A percentile compares a stretch with the other conserved stretches of the same genome.
phyloP scores from a whole-genome alignment of 1,140 invertebrate genomes.

The Steinernema khuongi region DNA sequence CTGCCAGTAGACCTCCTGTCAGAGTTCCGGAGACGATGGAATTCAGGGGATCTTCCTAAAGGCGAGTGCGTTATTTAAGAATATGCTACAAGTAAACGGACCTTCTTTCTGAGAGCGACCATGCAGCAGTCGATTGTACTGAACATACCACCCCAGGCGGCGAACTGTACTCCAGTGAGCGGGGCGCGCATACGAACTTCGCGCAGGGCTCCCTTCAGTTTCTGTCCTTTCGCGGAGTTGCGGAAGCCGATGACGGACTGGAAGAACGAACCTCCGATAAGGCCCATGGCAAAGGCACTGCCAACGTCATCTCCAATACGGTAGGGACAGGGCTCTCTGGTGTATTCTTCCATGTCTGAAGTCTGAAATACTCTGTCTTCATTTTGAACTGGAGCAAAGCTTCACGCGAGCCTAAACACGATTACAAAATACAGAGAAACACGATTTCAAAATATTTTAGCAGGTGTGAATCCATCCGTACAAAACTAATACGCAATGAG shows the following conservation, averaged over 20 bases:
- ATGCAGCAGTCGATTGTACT: conserved; percentile 91
- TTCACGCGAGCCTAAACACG: too few relatives aligned
- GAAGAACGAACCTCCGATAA: conserved; percentile 88
- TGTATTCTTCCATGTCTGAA: not conserved
- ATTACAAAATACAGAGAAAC: too few relatives aligned
- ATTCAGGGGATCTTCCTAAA: conserved; percentile 63
- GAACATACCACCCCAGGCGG: conserved; percentile 75
- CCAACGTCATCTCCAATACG: conserved; percentile 93
- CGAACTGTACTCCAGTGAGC: conserved; percentile 59
- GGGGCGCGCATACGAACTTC: conserved; percentile 46
- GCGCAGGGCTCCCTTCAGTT: not conserved
- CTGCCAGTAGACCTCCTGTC: conserved; percentile 83
- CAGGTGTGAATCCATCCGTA: too few relatives aligned
- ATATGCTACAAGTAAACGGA: conserved; percentile 67
- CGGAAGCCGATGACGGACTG: conserved; percentile 92
- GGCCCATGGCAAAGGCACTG: conserved; percentile 95
- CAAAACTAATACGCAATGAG: too few relatives aligned
- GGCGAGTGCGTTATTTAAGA: conserved; percentile 22
- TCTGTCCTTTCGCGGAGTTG: conserved; percentile 73
- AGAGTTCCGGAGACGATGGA: conserved; percentile 90
- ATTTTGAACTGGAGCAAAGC: too few relatives aligned
- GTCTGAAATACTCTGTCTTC: too few relatives aligned
- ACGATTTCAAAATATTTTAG: too few relatives aligned
- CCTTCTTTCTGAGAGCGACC: conserved; percentile 86
- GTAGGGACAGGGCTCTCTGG: conserved; percentile 70